Evolutionary conservation across 2,797 vertebrate genomes (phyloP), one percentile per base, ranked within the genome.

Genomic region (Falco rusticolus): DNA sequence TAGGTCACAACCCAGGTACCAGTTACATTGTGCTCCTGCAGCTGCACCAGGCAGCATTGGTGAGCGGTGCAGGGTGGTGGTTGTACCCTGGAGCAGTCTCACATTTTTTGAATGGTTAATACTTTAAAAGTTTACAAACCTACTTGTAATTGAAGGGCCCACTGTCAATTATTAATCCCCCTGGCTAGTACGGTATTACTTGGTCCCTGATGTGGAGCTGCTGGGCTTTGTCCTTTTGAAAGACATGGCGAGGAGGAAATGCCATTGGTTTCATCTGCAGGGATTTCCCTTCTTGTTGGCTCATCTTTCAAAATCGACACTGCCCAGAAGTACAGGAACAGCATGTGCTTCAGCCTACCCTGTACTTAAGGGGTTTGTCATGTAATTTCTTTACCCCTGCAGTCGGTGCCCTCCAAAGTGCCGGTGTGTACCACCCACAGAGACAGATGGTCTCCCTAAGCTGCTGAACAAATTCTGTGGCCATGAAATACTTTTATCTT

Each of bases 21-120:
- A 54, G 14, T 29, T 3, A 0, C 50, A 2, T 13, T 54, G 43
- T 50, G 68, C n/a, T 89, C 25, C 65, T 66, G 72, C 63, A 64
- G 29, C 53, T 26, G 68, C 29, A 68, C 34, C 31, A 16, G 59
- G 72, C 68, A 87, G 68, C 56, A 8, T 4, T 31, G 53, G 16
- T 0, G 0, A 70, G 78, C 47, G 43, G 24, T 76, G 33, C 48
- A 24, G 53, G n/a, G 65, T 50, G 59, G 39, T 51, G 59, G 24
- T 72, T 92, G 14, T 11, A 82, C 72, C 96, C 87, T 72, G 82
- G 28, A 79, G 90, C 53, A 0, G 25, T 76, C 56, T 86, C 61
- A 50, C 94, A 90, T 97, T 93, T 95, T 97, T 97, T 0, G 25
- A 91, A 96, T 96, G 76, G 82, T 97, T 96, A 92, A 97, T 97